These are phyloP conservation scores for Athripsodes cinereus DNA, from an alignment of 2,888 invertebrate genomes.

Conservation along the genomic window DNA sequence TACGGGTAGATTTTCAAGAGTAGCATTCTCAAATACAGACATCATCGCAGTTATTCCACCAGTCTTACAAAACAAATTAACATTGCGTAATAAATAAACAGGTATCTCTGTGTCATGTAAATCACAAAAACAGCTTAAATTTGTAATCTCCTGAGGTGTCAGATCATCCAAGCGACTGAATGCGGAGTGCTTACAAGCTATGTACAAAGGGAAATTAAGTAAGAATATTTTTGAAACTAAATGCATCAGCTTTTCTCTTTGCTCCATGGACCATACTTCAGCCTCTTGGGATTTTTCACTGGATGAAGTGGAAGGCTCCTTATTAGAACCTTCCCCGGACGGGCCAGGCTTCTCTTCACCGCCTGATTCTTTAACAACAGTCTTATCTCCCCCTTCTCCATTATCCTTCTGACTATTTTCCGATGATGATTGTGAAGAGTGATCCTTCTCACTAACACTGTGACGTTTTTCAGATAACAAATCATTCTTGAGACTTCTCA, in stretches of 20 bases:
- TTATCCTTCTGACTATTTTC: slow-evolving; percentile 31
- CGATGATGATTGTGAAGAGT: neutral
- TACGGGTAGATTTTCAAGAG: slow-evolving; percentile 70
- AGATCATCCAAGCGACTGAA: slow-evolving; percentile 77
- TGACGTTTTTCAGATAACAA: slow-evolving; percentile 37
- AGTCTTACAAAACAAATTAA: slow-evolving; percentile 88
- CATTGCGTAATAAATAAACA: slow-evolving; percentile 82
- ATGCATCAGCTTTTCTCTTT: slow-evolving; percentile 82
- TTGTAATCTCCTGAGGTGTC: slow-evolving; percentile 76
- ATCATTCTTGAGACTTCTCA: slow-evolving; percentile 65
- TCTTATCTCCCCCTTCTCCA: slow-evolving; percentile 33
- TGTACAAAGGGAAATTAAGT: slow-evolving; percentile 82
- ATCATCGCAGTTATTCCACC: slow-evolving; percentile 86
- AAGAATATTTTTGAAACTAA: slow-evolving; percentile 85
- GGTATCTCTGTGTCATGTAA: slow-evolving; percentile 91
- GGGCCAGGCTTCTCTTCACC: slow-evolving; percentile 28
- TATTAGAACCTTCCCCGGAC: slow-evolving; percentile 21
- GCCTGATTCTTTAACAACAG: slow-evolving; percentile 35
- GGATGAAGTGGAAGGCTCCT: slow-evolving; percentile 21
- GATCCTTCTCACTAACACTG: slow-evolving; percentile 31
- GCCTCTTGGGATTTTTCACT: slow-evolving; percentile 33
- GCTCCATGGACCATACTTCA: slow-evolving; percentile 69
- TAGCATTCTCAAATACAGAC: slow-evolving; percentile 72
- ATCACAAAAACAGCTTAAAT: slow-evolving; percentile 78
- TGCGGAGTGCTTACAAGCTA: slow-evolving; percentile 80